Percentiles rank a stretch among this genome's conserved stretches.
These are phyloP conservation scores for Nyctalus aviator DNA, from an alignment of 2,797 vertebrate genomes.

Conservation along the genomic window DNA sequence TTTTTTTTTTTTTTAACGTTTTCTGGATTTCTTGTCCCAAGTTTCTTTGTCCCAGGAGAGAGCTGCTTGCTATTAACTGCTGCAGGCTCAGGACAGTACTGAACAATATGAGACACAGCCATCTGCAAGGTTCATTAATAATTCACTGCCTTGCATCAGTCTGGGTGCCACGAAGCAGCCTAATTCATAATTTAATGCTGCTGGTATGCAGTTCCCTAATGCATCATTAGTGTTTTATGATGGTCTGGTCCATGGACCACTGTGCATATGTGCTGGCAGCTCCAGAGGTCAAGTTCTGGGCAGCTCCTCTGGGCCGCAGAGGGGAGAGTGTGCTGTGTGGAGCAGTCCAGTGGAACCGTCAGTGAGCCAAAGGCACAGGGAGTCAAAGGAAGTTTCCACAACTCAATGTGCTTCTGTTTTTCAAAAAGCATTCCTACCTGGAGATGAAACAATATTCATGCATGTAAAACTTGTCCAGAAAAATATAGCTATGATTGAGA, in stretches of 20 bases:
- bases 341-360: not conserved
- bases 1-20: not conserved
- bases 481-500: not conserved
- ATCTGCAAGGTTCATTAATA: constrained; percentile 74
- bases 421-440: not conserved
- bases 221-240: constrained; percentile 30
- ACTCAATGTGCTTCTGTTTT: not conserved
- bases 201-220: constrained; percentile 26
- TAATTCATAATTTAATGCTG: not conserved
- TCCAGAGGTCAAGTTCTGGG: not conserved
- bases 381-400: not conserved
- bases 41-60: not conserved
- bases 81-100: not conserved
- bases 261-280: constrained; percentile 65
- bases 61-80: not conserved
- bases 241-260: accelerated
- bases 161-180: constrained; percentile 21
- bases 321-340: not conserved
- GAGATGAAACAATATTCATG: not conserved
- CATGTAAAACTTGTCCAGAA: not conserved
- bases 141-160: constrained; percentile 75
- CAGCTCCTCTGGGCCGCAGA: not conserved
- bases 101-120: not conserved
- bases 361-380: constrained; percentile 3
- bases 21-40: not conserved